Evolutionary conservation across 2,888 invertebrate genomes (phyloP), one percentile per base, ranked within the genome.

Genomic region (Acleris literana): DNA sequence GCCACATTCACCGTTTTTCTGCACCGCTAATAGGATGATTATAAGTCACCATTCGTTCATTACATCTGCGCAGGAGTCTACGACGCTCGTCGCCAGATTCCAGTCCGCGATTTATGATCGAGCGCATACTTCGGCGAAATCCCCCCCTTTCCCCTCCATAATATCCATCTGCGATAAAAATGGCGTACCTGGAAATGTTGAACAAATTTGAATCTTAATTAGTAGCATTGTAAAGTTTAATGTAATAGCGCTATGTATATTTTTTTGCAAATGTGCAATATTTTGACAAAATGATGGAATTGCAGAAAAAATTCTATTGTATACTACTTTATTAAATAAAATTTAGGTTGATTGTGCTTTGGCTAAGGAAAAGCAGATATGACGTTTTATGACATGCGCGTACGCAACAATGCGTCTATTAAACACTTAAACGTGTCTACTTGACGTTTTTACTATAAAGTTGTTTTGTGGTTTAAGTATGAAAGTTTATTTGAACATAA

Each of bases 81-180:
- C 68, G 69, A 65, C 76, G 73, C 71, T 76, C 74, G 76, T 82
- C 80, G 78, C 79, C 81, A 80, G 80, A 84, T 81, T 78, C 76
- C 75, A 74, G 71, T 68, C 68, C 68, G 74, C 76, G 77, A 79
- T 85, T 84, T 83, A 85, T 77, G 80, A 80, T 72, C 74, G 70
- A 70, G 83, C 79, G 79, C 79, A 74, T 76, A 79, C 82, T 80
- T 84, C 83, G 79, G 68, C 74, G 82, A 83, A 82, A 54, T 64
- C n/a, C 66, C 51, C 33, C 63, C 69, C 57, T 33, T 2, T 33
- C 9, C 33, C 33, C 44, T 54, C 7, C 39, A 39, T 39, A 13
- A 13, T 39, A 39, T 13, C 39, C 4, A 11, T 33, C 11, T 11
- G 33, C 33, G 11, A 33, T 33, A 2, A 33, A 33, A 33, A 33